Base-by-base conservation (phyloP, 2,113 vertebrate species). In the Phrynosoma blainvillii region DNA sequence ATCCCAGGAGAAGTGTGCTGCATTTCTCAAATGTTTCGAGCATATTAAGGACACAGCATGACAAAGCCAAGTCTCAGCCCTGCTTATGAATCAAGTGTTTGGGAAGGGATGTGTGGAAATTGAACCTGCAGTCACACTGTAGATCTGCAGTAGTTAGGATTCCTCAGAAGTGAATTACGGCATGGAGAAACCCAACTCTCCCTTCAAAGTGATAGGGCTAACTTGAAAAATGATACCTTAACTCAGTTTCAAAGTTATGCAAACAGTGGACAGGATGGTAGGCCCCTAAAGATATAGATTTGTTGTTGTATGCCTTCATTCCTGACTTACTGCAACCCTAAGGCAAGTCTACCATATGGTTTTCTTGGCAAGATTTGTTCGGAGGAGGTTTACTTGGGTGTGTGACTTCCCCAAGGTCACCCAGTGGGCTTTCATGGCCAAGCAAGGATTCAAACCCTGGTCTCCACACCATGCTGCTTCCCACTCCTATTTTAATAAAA, bases 401-500 rank as follows among this genome's bases (percentile, higher is more conserved):
- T 47, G 47, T 47, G 47, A 47, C 36, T 47, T 47, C 5, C 47
- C 4, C 47, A 47, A 47, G 7, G 47, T 47, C 47, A 47, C 47
- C 47, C 47, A 47, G 47, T 47, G 47, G 47, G 47, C 5, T 47
- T 7, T 47, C 47, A 47, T 7, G 7, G 47, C 47, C 5, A 47
- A 47, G 47, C 7, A 7, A 7, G 47, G 47, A 47, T 47, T 47
- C 47, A 5, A 47, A 47, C 47, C 47, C 47, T 47, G 47, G 47
- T 47, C 47, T 47, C 7, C 47, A 47, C 47, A 47, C 7, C 47
- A 4, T 7, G 47, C 47, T 47, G 7, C 5, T 7, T 47, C 47
- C n/a, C 30, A 8, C 23, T 70, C 0, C 0, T 1, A 1, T 18
- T 42, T 30, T 59, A 27, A 10, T 12, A 85, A 6, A 36, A 66